Percentiles rank a stretch among this genome's conserved stretches.
These are phyloP conservation scores for Cryptoprocta ferox DNA, from an alignment of 2,797 vertebrate species.

Conservation along the genomic window DNA sequence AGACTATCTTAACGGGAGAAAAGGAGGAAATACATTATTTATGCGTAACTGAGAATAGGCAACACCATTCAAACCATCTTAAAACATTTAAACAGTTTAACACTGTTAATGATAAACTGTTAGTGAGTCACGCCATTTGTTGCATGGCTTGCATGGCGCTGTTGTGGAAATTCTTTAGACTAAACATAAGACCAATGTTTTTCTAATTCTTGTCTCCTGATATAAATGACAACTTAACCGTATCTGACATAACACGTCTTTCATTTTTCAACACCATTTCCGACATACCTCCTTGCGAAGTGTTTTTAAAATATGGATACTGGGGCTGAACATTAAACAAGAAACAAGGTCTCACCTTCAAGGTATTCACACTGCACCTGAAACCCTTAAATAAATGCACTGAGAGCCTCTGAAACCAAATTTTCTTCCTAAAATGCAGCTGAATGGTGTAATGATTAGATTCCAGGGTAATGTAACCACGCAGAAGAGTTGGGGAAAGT, in stretches of 20 bases:
- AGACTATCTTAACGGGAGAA: not conserved
- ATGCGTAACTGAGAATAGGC: not conserved
- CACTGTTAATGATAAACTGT: not conserved
- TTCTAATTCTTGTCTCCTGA: not conserved
- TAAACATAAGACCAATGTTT: not conserved
- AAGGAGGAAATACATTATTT: not conserved
- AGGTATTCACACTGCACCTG: not conserved
- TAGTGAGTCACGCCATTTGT: not conserved
- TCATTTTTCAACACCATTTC: not conserved
- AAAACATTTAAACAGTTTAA: not conserved
- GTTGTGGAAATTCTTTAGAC: not conserved
- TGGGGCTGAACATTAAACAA: not conserved
- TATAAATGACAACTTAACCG: not conserved
- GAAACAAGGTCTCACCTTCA: not conserved
- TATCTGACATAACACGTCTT: not conserved
- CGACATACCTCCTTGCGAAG: not conserved
- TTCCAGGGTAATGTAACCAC: not conserved
- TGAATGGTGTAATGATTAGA: not conserved
- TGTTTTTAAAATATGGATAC: constrained; percentile 16
- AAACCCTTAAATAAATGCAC: not conserved
- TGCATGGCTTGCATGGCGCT: not conserved
- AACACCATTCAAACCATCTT: not conserved
- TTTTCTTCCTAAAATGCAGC: not conserved
- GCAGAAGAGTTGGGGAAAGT: not conserved
- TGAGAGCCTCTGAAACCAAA: not conserved